Evolutionary conservation across 2,113 vertebrate species (phyloP).

Genomic region (Danionella cerebrum): DNA sequence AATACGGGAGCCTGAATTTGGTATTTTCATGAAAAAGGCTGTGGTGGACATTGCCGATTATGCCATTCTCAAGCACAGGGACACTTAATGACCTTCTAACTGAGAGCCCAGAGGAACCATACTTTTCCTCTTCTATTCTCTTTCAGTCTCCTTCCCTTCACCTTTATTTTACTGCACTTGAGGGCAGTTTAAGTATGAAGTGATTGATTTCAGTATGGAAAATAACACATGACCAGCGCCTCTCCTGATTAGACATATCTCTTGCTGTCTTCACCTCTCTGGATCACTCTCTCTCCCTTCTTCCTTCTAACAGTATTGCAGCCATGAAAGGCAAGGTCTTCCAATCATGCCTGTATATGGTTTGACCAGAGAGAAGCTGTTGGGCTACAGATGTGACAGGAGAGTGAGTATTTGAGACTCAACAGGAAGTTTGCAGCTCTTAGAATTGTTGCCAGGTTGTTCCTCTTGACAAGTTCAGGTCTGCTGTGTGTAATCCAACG

Average conservation of each 20-base stretch:
- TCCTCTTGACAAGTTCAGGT: conserved; percentile 49
- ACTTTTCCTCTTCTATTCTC: conserved; percentile 16
- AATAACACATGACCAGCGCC: conserved; percentile 19
- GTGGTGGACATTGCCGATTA: too few species aligned
- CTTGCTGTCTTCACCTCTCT: neutral
- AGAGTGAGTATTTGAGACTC: conserved; percentile 33
- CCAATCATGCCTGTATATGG: conserved; percentile 69
- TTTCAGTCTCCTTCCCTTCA: conserved; percentile 1
- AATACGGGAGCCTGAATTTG: neutral
- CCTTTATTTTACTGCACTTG: neutral
- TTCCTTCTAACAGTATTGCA: conserved; percentile 37
- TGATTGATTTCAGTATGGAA: conserved; percentile 1
- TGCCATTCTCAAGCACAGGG: too few species aligned
- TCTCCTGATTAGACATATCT: conserved; percentile 3
- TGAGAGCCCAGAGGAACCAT: neutral
- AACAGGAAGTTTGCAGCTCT: conserved; percentile 56
- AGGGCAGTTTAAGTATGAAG: neutral
- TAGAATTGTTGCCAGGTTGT: conserved; percentile 38
- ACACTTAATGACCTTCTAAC: too few species aligned
- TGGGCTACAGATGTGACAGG: conserved; percentile 40
- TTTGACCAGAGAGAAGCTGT: conserved; percentile 27
- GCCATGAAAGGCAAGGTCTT: conserved; percentile 68
- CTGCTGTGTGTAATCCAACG: conserved; percentile 64
- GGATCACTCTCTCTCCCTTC: neutral
- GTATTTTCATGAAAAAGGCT: too few species aligned